A percentile compares a stretch with the other conserved stretches of the same genome.
These are phyloP conservation scores for Erynnis tages DNA, from an alignment of 2,888 invertebrate genomes.

Conservation along the genomic window DNA sequence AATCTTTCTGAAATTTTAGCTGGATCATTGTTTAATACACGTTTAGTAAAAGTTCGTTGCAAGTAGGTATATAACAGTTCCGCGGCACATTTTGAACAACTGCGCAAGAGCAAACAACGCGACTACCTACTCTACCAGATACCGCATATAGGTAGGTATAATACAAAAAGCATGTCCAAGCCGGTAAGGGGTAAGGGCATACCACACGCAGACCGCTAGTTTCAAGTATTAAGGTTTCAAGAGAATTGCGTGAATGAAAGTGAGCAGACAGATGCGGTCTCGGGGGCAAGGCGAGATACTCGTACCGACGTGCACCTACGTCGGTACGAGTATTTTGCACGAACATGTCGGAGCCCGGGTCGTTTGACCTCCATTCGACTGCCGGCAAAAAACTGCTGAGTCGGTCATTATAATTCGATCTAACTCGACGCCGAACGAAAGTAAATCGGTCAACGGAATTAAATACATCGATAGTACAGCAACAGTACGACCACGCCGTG, in stretches of 20 bases:
- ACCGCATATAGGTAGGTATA: constrained; percentile 13
- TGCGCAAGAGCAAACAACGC: constrained; percentile 17
- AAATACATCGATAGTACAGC: constrained; percentile 1
- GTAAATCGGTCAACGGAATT: constrained; percentile 10
- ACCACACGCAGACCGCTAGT: constrained; percentile 19
- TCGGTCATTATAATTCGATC: constrained; percentile 24
- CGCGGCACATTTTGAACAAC: constrained; percentile 23
- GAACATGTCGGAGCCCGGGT: constrained; percentile 12
- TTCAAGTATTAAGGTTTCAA: constrained; percentile 25
- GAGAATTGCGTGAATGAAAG: constrained; percentile 29
- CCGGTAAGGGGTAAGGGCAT: constrained; percentile 23
- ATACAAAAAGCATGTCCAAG: constrained; percentile 19
- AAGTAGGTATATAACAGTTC: constrained; percentile 8
- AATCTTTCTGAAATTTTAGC: background rate
- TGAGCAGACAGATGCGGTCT: constrained; percentile 29
- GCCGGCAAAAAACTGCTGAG: constrained; percentile 14
- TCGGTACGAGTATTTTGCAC: constrained; percentile 26
- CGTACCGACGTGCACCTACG: constrained; percentile 3
- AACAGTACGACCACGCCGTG: background rate
- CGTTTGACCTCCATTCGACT: constrained; percentile 27
- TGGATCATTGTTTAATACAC: constrained; percentile 1
- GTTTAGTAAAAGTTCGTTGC: constrained; percentile 1
- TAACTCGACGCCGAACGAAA: constrained; percentile 10
- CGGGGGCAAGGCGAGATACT: background rate
- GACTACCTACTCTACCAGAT: constrained; percentile 4